Conservation (phyloP, 2,113 vertebrate species). For the Oryzias woworae region DNA sequence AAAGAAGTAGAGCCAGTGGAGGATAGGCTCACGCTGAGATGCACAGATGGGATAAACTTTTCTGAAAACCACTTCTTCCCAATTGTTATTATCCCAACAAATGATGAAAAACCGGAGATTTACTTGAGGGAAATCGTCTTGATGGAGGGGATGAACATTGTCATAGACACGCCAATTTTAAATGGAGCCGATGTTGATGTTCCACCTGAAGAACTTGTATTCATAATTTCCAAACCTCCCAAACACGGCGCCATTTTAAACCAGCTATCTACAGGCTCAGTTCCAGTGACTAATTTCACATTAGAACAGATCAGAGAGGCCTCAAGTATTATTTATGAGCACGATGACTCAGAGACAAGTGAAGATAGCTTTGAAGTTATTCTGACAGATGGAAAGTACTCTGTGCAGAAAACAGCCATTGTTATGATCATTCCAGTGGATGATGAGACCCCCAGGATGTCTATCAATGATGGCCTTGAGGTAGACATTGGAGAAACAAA, state of each 20-base stretch:
- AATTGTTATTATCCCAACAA: conserved; percentile 83
- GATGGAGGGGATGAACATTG: conserved; percentile 94
- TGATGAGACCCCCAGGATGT: conserved; percentile 92
- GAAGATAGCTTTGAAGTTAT: conserved; percentile 88
- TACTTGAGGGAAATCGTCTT: conserved; percentile 88
- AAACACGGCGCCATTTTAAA: conserved; percentile 86
- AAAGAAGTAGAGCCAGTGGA: conserved; percentile 89
- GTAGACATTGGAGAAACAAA: conserved; percentile 87
- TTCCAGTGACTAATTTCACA: conserved; percentile 85
- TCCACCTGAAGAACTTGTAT: conserved; percentile 81
- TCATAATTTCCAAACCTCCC: conserved; percentile 84
- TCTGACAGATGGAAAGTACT: conserved; percentile 87
- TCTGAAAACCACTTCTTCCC: conserved; percentile 87
- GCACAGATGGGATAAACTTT: conserved; percentile 93
- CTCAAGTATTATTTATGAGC: conserved; percentile 93
- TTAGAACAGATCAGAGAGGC: conserved; percentile 88
- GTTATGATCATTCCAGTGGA: conserved; percentile 88
- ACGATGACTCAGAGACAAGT: conserved; percentile 92
- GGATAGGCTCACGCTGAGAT: conserved; percentile 89
- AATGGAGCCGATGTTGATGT: conserved; percentile 86
- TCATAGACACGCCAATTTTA: conserved; percentile 86
- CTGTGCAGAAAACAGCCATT: conserved; percentile 75
- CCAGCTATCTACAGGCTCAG: conserved; percentile 84
- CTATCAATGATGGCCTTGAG: conserved; percentile 91
- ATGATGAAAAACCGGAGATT: conserved; percentile 92